Conservation (phyloP, 2,888 invertebrate genomes). For the Acronicta aceris region DNA sequence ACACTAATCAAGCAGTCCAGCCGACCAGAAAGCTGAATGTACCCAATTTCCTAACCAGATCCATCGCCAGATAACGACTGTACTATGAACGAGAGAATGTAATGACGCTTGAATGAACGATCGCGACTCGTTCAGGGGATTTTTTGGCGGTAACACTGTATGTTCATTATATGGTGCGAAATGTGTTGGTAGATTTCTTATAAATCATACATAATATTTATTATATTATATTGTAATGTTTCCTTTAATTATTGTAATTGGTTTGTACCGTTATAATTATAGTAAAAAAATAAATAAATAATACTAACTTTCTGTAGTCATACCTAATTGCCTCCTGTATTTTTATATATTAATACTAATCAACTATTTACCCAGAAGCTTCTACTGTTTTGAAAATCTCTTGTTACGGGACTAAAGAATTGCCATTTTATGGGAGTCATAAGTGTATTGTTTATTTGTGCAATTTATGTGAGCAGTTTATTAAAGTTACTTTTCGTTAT, state of each 20-base stretch:
- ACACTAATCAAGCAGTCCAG: conserved; percentile 68
- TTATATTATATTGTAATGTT: no score
- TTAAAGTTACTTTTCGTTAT: no score
- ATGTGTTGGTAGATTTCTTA: background rate
- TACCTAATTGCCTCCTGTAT: background rate
- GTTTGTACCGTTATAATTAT: no score
- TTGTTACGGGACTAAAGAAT: no score
- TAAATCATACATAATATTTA: background rate
- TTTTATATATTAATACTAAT: no score
- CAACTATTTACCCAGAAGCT: no score
- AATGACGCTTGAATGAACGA: conserved; percentile 79
- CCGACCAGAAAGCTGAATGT: conserved; percentile 76
- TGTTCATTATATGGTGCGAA: background rate
- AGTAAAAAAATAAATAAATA: no score
- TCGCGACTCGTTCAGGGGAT: conserved; percentile 40
- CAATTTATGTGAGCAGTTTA: no score
- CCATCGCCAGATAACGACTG: conserved; percentile 69
- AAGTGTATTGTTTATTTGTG: no score
- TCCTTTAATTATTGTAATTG: no score
- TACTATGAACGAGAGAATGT: conserved; percentile 66
- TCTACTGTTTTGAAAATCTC: no score
- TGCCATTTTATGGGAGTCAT: no score
- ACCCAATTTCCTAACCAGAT: conserved; percentile 84
- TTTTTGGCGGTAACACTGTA: conserved; percentile 28
- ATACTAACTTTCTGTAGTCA: background rate